Conservation (phyloP, 2,888 invertebrate genomes). For the Ichneumon xanthorius region DNA sequence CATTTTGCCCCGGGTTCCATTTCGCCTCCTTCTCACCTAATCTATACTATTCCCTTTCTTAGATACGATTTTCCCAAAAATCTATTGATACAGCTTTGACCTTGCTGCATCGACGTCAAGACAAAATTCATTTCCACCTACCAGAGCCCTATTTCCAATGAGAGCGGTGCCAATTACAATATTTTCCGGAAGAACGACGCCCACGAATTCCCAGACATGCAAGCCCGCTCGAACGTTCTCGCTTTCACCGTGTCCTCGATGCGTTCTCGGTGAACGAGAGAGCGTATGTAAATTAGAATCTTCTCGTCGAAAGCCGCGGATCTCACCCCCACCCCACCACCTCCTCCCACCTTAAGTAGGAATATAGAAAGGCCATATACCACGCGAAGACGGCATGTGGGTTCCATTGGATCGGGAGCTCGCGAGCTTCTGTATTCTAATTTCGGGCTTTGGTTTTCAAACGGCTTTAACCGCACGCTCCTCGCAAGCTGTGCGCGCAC, state of each 20-base stretch:
- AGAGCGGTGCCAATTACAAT: slow-evolving; percentile 82
- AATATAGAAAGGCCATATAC: slow-evolving; percentile 56
- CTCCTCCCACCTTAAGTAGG: slow-evolving; percentile 24
- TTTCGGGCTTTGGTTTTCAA: slow-evolving; percentile 82
- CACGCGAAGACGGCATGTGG: slow-evolving; percentile 76
- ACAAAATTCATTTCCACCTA: slow-evolving; percentile 14
- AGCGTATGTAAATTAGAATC: slow-evolving; percentile 83
- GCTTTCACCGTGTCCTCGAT: slow-evolving; percentile 71
- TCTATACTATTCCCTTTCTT: background rate
- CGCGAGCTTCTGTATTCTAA: slow-evolving; percentile 81
- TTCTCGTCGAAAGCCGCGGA: slow-evolving; percentile 76
- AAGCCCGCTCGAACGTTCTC: slow-evolving; percentile 62
- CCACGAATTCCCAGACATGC: slow-evolving; percentile 62
- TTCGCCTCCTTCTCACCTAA: too few relatives aligned
- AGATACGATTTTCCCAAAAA: background rate
- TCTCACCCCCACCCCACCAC: slow-evolving; percentile 54
- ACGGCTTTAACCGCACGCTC: slow-evolving; percentile 58
- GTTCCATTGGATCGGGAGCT: slow-evolving; percentile 70
- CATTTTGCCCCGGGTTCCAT: too few relatives aligned
- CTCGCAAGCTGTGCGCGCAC: slow-evolving; percentile 54
- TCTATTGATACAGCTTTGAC: background rate
- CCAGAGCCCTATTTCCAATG: slow-evolving; percentile 41
- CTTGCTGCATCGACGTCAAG: background rate
- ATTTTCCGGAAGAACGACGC: slow-evolving; percentile 82
- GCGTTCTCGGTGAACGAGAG: slow-evolving; percentile 72